Evolutionary conservation across 1,140 invertebrate species (phyloP).

Genomic region (Drosophila tani): DNA sequence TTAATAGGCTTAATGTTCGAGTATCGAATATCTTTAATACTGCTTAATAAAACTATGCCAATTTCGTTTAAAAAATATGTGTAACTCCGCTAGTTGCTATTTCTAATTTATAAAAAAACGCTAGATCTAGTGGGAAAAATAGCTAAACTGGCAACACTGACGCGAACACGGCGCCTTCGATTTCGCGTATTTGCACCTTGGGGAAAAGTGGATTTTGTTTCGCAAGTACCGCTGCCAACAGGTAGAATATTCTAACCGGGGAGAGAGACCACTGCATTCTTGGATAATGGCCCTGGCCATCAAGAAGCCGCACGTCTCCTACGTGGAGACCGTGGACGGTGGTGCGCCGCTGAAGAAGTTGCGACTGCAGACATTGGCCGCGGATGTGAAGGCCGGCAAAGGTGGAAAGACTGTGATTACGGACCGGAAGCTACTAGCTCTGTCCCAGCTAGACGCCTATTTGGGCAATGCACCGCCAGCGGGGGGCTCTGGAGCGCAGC

Average conservation of each 20-base stretch:
- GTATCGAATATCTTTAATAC: too few relatives aligned
- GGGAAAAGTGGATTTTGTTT: neutral
- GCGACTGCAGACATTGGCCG: conserved; percentile 58
- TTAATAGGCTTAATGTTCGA: too few relatives aligned
- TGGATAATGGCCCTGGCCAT: conserved; percentile 63
- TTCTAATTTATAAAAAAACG: too few relatives aligned
- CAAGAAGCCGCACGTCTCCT: conserved; percentile 47
- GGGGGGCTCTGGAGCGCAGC: neutral
- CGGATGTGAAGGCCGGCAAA: conserved; percentile 32
- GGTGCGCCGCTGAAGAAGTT: conserved; percentile 68
- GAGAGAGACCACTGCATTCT: neutral
- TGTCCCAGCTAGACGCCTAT: conserved; percentile 62
- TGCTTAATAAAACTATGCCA: too few relatives aligned
- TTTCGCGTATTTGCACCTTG: neutral
- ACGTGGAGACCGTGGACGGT: conserved; percentile 59
- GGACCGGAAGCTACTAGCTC: conserved; percentile 47
- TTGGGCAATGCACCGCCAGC: conserved; percentile 14
- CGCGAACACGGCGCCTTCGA: neutral
- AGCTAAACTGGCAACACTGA: too few relatives aligned
- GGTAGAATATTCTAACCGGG: neutral
- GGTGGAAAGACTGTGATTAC: conserved; percentile 24
- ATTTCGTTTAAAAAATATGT: too few relatives aligned
- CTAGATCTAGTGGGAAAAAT: too few relatives aligned
- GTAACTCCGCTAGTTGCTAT: too few relatives aligned
- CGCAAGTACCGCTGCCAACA: neutral